Percentiles rank a stretch among this genome's conserved stretches.
These are phyloP conservation scores for Chiridota heheva DNA, from an alignment of 35 echinoderm and acorn worm genomes.

Conservation along the genomic window DNA sequence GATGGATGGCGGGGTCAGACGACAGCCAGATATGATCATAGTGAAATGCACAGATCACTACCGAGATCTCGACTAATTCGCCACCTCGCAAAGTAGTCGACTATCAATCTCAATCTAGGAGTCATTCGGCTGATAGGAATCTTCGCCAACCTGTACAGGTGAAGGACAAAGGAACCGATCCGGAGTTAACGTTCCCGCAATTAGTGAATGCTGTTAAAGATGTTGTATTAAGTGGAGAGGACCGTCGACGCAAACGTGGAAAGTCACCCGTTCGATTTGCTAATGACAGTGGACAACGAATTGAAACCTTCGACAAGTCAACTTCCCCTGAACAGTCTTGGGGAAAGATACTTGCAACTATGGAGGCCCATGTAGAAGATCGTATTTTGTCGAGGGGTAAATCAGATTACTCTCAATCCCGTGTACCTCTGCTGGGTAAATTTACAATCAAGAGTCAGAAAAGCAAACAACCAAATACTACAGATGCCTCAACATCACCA, in stretches of 20 bases:
- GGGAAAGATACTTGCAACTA: background rate
- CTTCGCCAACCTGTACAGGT: too few relatives aligned
- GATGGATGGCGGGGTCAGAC: too few relatives aligned
- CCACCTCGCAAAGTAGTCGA: too few relatives aligned
- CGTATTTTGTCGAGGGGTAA: background rate
- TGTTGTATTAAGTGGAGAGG: conserved; percentile 9
- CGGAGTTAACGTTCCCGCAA: conserved; percentile 4
- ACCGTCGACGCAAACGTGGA: background rate
- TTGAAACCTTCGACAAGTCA: background rate
- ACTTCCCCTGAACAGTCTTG: conserved; percentile 24
- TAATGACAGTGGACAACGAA: background rate
- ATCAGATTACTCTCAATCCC: conserved; percentile 15
- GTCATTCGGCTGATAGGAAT: too few relatives aligned
- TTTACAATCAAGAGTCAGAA: conserved; percentile 28
- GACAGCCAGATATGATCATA: too few relatives aligned
- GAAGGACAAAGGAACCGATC: conserved; percentile 13
- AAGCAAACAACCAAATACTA: background rate
- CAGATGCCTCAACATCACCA: conserved; percentile 35
- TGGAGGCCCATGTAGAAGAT: conserved; percentile 23
- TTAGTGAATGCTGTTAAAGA: background rate
- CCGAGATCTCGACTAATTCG: too few relatives aligned
- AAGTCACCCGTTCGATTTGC: conserved; percentile 15
- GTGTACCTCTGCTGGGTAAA: conserved; percentile 22
- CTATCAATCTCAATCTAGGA: too few relatives aligned
- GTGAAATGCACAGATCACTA: too few relatives aligned